Evolutionary conservation across 2,797 vertebrate species (phyloP).

Genomic region (Chiroxiphia lanceolata): DNA sequence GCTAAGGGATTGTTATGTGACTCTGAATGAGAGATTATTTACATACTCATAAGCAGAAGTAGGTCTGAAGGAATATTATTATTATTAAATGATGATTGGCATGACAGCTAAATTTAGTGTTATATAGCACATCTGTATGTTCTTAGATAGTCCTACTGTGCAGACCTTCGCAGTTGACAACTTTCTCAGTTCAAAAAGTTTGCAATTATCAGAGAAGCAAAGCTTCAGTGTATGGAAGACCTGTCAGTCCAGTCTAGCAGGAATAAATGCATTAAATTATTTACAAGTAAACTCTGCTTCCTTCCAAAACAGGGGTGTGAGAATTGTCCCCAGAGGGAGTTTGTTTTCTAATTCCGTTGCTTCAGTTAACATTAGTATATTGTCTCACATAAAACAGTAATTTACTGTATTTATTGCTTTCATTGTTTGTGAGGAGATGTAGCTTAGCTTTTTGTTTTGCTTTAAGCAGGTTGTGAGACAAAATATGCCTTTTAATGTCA

Average conservation of each 20-base stretch:
- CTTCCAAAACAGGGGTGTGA: conserved; percentile 60
- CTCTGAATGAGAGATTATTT: neutral
- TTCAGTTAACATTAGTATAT: conserved; percentile 69
- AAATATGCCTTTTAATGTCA: conserved; percentile 43
- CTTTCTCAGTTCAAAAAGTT: conserved; percentile 48
- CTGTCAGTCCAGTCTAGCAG: conserved; percentile 66
- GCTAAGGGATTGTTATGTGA: neutral
- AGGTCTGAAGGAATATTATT: neutral
- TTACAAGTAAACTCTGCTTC: conserved; percentile 65
- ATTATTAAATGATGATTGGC: neutral
- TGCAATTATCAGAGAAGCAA: conserved; percentile 47
- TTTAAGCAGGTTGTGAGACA: conserved; percentile 59
- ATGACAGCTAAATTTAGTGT: neutral
- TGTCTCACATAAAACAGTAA: conserved; percentile 69
- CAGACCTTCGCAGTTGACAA: neutral
- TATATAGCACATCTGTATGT: neutral
- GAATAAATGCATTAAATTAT: conserved; percentile 63
- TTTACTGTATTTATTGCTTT: conserved; percentile 70
- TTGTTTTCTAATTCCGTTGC: conserved; percentile 69
- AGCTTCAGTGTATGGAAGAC: conserved; percentile 44
- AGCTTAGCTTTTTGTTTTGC: conserved; percentile 59
- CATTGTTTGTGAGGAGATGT: conserved; percentile 57
- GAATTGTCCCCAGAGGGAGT: conserved; percentile 71
- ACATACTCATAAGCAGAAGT: neutral
- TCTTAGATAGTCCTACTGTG: neutral